Evolutionary conservation across 2,797 vertebrate genomes (phyloP).

Genomic region (Loriculus beryllinus): DNA sequence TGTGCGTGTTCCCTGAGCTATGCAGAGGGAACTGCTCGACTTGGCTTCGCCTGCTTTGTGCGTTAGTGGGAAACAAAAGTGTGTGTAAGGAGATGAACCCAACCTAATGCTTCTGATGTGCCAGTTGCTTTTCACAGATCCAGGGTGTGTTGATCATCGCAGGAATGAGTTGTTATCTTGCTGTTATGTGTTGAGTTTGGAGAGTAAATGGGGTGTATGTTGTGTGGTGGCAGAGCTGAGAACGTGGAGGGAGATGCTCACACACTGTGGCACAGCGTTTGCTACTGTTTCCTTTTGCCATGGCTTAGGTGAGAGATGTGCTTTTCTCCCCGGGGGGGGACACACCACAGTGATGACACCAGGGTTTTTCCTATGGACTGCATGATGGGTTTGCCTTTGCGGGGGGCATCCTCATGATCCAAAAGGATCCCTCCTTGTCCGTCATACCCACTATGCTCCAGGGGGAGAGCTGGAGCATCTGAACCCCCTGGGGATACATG

Average conservation of each 20-base stretch:
- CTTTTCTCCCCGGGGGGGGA: rapidly evolving
- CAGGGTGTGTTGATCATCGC: background rate
- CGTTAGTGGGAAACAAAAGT: background rate
- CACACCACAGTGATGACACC: background rate
- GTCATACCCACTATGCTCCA: background rate
- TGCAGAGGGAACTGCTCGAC: background rate
- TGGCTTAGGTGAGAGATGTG: background rate
- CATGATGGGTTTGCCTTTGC: background rate
- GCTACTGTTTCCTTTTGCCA: background rate
- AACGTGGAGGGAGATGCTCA: background rate
- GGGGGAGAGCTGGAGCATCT: background rate
- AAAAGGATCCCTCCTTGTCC: background rate
- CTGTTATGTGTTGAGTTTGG: background rate
- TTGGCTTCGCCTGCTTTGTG: background rate
- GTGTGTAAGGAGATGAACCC: background rate
- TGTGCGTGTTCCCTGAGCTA: background rate
- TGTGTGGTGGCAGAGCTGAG: background rate
- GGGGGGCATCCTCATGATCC: background rate
- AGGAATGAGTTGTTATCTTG: background rate
- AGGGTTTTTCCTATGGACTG: background rate
- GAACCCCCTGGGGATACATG: background rate
- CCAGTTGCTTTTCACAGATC: background rate
- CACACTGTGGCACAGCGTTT: rapidly evolving
- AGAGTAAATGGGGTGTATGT: background rate
- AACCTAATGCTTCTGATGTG: background rate